Base-by-base conservation (phyloP, 2,113 vertebrate species). In the Hepsetus odoe region DNA sequence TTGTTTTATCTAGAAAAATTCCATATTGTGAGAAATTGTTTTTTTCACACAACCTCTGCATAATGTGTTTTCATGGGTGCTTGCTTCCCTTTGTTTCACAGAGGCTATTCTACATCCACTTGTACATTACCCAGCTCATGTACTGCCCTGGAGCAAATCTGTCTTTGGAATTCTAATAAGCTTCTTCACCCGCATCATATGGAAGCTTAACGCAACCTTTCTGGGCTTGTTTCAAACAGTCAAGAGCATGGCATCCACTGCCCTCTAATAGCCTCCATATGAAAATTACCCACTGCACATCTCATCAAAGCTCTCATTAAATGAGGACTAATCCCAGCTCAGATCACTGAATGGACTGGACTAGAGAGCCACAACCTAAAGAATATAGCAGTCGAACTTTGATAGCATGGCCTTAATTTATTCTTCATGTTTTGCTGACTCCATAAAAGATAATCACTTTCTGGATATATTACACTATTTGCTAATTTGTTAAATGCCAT, bases 91-190 rank as follows among this genome's bases (percentile, higher is more conserved):
- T 46, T 71, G 40, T 46, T 55, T 49, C 22, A 46, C 14, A 62
- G 59, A 62, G 30, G 12, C 77, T 58, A 2, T 28, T 78, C 6
- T 55, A 14, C 55, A 26, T 24, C 32, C 49, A 0, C 68, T 49
- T 79, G 1, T 26, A 58, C 42, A 68, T 66, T 77, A 61, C 77
- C 67, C 56, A 30, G 76, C 69, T 74, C 32, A n/a, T 74, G 22
- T 80, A 68, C 67, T 79, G 82, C 22, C 82, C 58, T 16, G 38
- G 20, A 58, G 71, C 74, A 75, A 72, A 80, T 67, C 38, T 80
- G 80, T 84, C 77, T 81, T 80, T 75, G 22, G 72, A 61, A 68
- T 82, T 74, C 68, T 87, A 84, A 87, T 83, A 79, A 86, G 76
- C 84, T 87, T 72, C 85, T 76, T 66, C 72, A 16, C 65, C 82